Evolutionary conservation across 2,888 invertebrate genomes (phyloP).

Genomic region (Strigamia crassipes): DNA sequence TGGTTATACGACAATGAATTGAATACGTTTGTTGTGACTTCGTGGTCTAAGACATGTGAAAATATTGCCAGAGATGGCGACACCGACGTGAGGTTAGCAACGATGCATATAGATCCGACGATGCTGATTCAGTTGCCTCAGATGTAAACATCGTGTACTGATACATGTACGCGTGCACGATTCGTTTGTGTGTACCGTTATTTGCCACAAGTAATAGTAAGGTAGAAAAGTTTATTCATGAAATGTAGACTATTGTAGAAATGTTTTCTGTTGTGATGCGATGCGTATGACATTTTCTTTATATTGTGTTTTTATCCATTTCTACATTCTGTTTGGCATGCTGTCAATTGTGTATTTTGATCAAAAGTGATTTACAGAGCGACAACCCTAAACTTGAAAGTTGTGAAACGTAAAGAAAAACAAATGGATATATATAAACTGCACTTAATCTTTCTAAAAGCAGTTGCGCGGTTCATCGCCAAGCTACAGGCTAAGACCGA

Average conservation of each 20-base stretch:
- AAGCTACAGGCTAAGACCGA: not conserved
- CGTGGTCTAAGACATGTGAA: not conserved
- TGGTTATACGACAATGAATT: not conserved
- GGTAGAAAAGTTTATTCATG: no score
- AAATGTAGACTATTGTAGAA: no score
- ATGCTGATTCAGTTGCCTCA: no score
- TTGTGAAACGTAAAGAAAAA: not conserved
- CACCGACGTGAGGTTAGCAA: not conserved
- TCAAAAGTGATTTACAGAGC: not conserved
- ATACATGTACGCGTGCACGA: no score
- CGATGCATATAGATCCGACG: not conserved
- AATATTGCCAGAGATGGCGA: not conserved
- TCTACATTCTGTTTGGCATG: not conserved
- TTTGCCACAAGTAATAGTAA: no score
- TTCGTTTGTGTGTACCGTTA: no score
- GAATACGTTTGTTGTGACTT: not conserved
- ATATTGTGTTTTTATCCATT: no score
- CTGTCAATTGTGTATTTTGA: not conserved
- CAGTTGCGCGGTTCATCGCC: not conserved
- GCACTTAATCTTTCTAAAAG: not conserved
- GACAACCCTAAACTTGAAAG: not conserved
- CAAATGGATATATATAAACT: no score
- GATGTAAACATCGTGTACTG: not conserved
- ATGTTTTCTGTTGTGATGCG: no score
- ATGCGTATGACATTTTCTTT: no score